These are phyloP conservation scores for Pissodes strobi DNA, from an alignment of 1,140 invertebrate genomes.

Conservation along the genomic window DNA sequence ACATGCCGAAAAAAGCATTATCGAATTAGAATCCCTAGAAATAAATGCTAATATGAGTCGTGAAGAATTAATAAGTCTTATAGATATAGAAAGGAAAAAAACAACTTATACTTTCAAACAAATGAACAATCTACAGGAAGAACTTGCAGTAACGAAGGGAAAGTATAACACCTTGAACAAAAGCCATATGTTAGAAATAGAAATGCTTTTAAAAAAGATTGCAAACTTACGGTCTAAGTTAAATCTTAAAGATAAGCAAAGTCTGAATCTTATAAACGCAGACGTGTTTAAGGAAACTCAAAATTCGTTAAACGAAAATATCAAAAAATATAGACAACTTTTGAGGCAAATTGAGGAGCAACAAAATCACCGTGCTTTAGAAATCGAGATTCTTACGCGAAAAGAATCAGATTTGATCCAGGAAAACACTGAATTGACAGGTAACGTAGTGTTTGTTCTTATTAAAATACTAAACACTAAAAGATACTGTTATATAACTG, in stretches of 20 bases:
- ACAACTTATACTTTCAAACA: not conserved
- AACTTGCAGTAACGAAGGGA: no score
- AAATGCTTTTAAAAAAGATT: not conserved
- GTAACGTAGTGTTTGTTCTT: slow-evolving; percentile 18
- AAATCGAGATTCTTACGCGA: slow-evolving; percentile 40
- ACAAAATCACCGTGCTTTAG: slow-evolving; percentile 27
- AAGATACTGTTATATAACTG: no score
- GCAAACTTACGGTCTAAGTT: not conserved
- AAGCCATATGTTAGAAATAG: not conserved
- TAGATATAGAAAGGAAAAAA: not conserved
- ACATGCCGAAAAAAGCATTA: not conserved
- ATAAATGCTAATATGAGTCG: not conserved
- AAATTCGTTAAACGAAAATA: slow-evolving; percentile 46
- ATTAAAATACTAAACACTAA: no score
- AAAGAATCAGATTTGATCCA: slow-evolving; percentile 42
- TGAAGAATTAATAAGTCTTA: not conserved
- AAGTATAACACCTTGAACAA: not conserved
- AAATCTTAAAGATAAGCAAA: not conserved
- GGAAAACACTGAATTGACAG: slow-evolving; percentile 50
- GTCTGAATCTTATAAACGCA: slow-evolving; percentile 2
- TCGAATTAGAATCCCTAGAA: not conserved
- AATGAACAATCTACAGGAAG: slow-evolving; percentile 4
- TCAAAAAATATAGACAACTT: slow-evolving; percentile 51
- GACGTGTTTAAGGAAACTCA: slow-evolving; percentile 19
- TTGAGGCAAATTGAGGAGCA: slow-evolving; percentile 48